Base-by-base conservation (phyloP, 1,140 invertebrate genomes). In the Littorina saxatilis region DNA sequence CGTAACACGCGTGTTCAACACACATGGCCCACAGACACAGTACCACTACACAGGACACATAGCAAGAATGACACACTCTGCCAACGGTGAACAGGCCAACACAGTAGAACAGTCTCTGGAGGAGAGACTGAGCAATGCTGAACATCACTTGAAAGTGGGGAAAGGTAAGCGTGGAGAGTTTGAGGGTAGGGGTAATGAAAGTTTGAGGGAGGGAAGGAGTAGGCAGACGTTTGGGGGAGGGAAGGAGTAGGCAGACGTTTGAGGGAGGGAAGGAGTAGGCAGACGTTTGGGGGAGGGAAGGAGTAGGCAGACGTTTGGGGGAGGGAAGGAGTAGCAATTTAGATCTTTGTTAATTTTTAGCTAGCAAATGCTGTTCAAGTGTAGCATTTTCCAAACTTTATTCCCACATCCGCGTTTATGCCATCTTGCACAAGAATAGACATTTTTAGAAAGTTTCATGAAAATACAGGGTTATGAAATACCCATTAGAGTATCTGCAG, bases 21-120 rank as follows among this genome's bases (percentile, higher is more conserved):
- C 79, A 1, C 52, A 73, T 35, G 79, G 79, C 5, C 79, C 79
- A 29, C 68, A 80, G 52, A 80, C 79, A 17, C 79, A 80, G 77
- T 3, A 7, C 23, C 43, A n/a, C n/a, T n/a, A 47, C 17, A 17
- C 32, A 37, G 15, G 52, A 27, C 32, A 61, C 17, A 58, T 27
- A 9, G n/a, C 17, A 37, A 72, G 2, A 9, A n/a, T 9, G 2
- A 13, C 23, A n/a, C 50, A 52, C 4, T 61, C 35, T 27, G 40
- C 55, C 0, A 32, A 29, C 35, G 68, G n/a, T 35, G 27, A 43
- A 7, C 7, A 32, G 0, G 20, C 70, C 43, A 15, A 3, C 1
- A 5, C n/a, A 32, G 52, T 58, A 32, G 39, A 43, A 29, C 32
- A 58, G 55, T 78, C 76, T 17, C n/a, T 80, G 29, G 79, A 73